These are phyloP conservation scores for Bubo bubo DNA, from an alignment of 2,113 vertebrate species.

Conservation along the genomic window DNA sequence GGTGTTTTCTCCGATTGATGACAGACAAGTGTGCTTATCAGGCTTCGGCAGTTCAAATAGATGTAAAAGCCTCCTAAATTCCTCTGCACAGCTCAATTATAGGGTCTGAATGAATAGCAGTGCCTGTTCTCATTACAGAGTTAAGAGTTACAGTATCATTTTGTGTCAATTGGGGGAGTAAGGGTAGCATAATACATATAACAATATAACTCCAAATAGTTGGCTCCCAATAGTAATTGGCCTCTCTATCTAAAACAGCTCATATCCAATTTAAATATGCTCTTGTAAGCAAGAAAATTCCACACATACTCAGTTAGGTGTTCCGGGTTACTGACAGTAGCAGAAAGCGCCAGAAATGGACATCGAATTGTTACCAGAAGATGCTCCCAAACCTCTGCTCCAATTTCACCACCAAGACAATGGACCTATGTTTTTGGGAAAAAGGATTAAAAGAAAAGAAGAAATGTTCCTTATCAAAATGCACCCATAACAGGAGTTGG, in stretches of 20 bases:
- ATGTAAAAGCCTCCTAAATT: not conserved
- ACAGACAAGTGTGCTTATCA: not conserved
- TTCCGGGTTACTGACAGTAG: slow-evolving; percentile 75
- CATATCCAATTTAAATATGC: not conserved
- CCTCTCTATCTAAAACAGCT: not conserved
- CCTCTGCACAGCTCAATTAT: not conserved
- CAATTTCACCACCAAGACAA: slow-evolving; percentile 72
- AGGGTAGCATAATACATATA: not conserved
- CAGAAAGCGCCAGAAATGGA: slow-evolving; percentile 77
- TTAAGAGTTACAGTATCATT: not conserved
- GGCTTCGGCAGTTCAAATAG: not conserved
- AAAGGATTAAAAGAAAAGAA: not conserved
- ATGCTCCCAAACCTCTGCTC: slow-evolving; percentile 79
- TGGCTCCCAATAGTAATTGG: not conserved
- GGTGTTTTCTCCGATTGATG: not conserved
- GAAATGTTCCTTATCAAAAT: not conserved
- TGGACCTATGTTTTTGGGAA: slow-evolving; percentile 46
- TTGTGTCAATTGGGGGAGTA: not conserved
- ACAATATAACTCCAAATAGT: not conserved
- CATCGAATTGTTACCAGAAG: slow-evolving; percentile 76
- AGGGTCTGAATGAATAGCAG: not conserved
- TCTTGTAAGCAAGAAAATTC: not conserved
- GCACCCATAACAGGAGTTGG: not conserved
- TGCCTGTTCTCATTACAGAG: not conserved
- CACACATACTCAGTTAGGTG: slow-evolving; percentile 70